Evolutionary conservation across 2,888 invertebrate genomes (phyloP).

Genomic region (Gortyna flavago): DNA sequence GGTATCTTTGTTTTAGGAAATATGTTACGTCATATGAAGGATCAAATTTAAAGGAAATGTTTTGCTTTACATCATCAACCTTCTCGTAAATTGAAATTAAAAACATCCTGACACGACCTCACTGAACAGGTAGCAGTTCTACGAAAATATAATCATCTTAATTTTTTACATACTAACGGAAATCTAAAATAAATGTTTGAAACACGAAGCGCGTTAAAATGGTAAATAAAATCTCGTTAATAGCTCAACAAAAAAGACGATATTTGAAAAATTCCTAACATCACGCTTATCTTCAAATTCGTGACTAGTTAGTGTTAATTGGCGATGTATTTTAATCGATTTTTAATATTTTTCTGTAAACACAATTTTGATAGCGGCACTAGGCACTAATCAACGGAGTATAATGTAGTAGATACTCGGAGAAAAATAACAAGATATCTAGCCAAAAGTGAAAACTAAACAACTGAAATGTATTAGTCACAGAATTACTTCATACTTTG

Average conservation of each 20-base stretch:
- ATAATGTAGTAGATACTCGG: neutral
- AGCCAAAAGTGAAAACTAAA: neutral
- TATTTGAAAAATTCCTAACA: constrained; percentile 24
- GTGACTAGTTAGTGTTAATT: constrained; percentile 58
- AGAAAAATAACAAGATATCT: neutral
- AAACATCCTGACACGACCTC: constrained; percentile 36
- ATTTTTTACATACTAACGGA: constrained; percentile 54
- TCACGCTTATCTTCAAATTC: constrained; percentile 37
- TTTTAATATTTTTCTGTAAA: constrained; percentile 41
- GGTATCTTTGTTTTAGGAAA: neutral
- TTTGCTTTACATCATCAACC: constrained; percentile 4
- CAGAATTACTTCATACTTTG: neutral
- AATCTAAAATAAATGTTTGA: constrained; percentile 45
- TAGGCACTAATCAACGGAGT: neutral
- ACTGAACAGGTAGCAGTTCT: constrained; percentile 46
- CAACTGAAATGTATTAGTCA: neutral
- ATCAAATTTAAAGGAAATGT: neutral
- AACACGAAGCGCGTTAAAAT: constrained; percentile 43
- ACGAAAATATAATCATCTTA: constrained; percentile 28
- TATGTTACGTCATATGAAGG: neutral
- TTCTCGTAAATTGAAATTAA: constrained; percentile 8
- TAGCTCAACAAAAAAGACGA: constrained; percentile 33
- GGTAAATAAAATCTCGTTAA: constrained; percentile 45
- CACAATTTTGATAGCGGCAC: constrained; percentile 3
- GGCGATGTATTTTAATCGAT: constrained; percentile 55